These are phyloP conservation scores for Rana temporaria DNA, from an alignment of 2,113 vertebrate genomes.

Conservation along the genomic window DNA sequence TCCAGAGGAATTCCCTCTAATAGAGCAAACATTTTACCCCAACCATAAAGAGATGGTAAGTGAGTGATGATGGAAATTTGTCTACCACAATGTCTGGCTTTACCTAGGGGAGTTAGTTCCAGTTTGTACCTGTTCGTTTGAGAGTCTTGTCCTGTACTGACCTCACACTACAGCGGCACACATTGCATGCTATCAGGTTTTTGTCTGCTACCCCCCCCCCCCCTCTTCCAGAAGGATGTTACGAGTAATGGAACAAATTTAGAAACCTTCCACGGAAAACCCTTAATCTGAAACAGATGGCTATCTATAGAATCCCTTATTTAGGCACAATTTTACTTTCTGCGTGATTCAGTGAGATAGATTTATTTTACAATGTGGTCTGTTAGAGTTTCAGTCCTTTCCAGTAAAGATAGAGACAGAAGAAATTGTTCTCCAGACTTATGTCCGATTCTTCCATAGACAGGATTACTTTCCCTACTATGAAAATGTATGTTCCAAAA, in stretches of 20 bases:
- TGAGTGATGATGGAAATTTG: background rate
- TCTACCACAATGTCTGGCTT: background rate
- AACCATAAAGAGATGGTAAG: constrained; percentile 94
- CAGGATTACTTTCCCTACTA: no score
- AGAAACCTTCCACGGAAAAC: background rate
- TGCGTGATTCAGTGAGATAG: background rate
- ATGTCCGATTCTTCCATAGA: no score
- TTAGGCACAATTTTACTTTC: background rate
- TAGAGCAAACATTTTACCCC: constrained; percentile 90
- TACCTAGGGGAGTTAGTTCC: background rate
- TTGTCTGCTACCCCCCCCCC: background rate
- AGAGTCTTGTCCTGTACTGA: constrained; percentile 5
- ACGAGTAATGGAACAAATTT: constrained; percentile 4
- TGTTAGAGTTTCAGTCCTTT: no score
- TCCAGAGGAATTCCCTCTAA: constrained; percentile 87
- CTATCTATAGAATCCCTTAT: constrained; percentile 7
- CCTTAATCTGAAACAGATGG: constrained; percentile 24
- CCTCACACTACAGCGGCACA: background rate
- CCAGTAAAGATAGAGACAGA: no score
- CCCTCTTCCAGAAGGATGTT: background rate
- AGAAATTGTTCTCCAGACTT: no score
- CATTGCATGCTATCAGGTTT: background rate
- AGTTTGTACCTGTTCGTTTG: background rate
- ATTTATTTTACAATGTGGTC: background rate
- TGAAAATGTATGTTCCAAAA: no score